A percentile compares a stretch with the other conserved stretches of the same genome.
Conservation (phyloP, 1,140 invertebrate species). For the Adelges cooleyi region DNA sequence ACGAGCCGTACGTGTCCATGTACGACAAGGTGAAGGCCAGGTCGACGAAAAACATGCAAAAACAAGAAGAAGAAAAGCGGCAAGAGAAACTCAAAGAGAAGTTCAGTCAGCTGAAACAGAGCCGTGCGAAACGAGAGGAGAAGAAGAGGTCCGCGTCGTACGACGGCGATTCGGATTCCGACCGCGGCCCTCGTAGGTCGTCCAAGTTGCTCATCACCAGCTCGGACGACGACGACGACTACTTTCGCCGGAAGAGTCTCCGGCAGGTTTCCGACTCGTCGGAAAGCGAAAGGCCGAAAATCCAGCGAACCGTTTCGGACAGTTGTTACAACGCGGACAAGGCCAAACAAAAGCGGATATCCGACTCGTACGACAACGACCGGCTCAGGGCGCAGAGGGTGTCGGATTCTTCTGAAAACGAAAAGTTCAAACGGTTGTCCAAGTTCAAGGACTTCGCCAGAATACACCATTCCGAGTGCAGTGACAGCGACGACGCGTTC, state of each 20-base stretch:
- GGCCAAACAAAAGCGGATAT: slow-evolving; percentile 40
- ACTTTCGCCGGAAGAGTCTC: slow-evolving; percentile 17
- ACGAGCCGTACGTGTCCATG: slow-evolving; percentile 91
- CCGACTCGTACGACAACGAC: slow-evolving; percentile 48
- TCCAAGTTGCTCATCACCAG: slow-evolving; percentile 35
- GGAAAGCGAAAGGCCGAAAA: slow-evolving; percentile 30
- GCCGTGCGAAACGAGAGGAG: slow-evolving; percentile 66
- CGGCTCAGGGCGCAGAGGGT: slow-evolving; percentile 29
- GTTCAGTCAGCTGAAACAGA: slow-evolving; percentile 77
- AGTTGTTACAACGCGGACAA: slow-evolving; percentile 30
- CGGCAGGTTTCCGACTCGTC: slow-evolving; percentile 30
- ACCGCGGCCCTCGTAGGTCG: slow-evolving; percentile 34
- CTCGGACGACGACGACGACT: slow-evolving; percentile 34
- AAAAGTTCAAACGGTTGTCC: neutral
- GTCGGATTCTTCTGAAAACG: slow-evolving; percentile 23
- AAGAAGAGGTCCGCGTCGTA: slow-evolving; percentile 77
- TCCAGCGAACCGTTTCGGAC: slow-evolving; percentile 3
- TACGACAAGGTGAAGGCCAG: slow-evolving; percentile 96
- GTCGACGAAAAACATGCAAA: slow-evolving; percentile 84
- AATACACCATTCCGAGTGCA: slow-evolving; percentile 49
- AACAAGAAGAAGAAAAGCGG: slow-evolving; percentile 75
- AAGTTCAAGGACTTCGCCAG: slow-evolving; percentile 39
- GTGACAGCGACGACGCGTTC: slow-evolving; percentile 43
- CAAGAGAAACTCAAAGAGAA: slow-evolving; percentile 78
- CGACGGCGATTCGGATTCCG: slow-evolving; percentile 65